Evolutionary conservation across 1,140 invertebrate genomes (phyloP), one percentile per base, ranked within the genome.

Genomic region (Brevipalpus yothersi): DNA sequence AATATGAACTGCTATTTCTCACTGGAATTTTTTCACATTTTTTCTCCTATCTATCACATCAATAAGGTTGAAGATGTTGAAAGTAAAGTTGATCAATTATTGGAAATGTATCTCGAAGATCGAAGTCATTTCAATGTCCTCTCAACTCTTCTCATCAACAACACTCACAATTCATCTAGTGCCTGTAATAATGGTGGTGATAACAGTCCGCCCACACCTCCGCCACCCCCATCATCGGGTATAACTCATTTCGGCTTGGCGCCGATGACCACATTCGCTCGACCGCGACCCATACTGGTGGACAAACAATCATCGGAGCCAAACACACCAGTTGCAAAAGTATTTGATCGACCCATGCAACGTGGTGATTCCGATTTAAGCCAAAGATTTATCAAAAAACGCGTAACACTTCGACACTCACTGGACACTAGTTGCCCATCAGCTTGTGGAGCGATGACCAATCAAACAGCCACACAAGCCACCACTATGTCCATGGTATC

Each of bases 61-160:
- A 55, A 17, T 53, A 70, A 91, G 86, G 84, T 91, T 66, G 87
- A 90, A 69, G 86, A 91, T 70, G 88, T 89, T 71, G 88, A 92
- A 75, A 79, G 79, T 67, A 93, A 93, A 76, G 75, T 94, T 68
- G 87, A 93, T 73, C 80, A 90, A 71, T 77, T 94, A 66, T 80
- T 93, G 68, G 88, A 93, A 69, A 77, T 92, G 73, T 90, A 91
- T 70, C 79, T 87, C 76, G 86, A 90, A 71, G 87, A 92, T 72
- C 76, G 87, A 67, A 80, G 82, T 42, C 43, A 53, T 12, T 21
- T 62, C n/a, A n/a, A 51, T 19, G 53, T 21, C 4, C 53, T 55
- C 39, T 40, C 23, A 39, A 55, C 4, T 19, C 15, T 55, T 9
- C 7, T 31, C 23, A 55, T 55, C 12, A 31, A 55, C 15, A 51